These are phyloP conservation scores for Sanderia malayensis DNA, from an alignment of 30 jellyfish, hydroid and myxozoan genomes.

Conservation along the genomic window DNA sequence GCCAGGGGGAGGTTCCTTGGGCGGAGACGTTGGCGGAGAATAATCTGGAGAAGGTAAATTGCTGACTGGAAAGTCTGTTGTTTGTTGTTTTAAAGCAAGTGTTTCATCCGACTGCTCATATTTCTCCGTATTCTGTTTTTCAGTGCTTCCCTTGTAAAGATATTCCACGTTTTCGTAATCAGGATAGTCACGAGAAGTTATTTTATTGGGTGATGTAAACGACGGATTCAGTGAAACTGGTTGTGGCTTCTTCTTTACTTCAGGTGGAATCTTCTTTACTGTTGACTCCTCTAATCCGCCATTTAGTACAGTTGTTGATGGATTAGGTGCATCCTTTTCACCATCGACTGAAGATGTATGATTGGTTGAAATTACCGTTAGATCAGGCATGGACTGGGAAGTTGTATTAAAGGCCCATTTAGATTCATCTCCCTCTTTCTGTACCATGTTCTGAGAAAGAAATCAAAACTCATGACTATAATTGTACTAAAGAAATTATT, in stretches of 20 bases:
- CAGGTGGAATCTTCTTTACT: not conserved
- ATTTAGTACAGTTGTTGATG: not conserved
- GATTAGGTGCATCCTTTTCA: not conserved
- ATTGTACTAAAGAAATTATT: no score
- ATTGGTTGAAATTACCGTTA: conserved; percentile 12
- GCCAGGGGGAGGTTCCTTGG: not conserved
- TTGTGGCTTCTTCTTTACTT: conserved; percentile 20
- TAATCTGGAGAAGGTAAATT: conserved; percentile 47
- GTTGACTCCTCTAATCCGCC: not conserved
- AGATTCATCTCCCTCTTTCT: conserved; percentile 12
- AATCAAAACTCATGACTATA: no score
- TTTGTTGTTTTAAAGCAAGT: conserved; percentile 11
- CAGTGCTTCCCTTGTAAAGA: not conserved
- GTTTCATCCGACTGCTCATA: not conserved
- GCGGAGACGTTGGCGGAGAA: conserved; percentile 24
- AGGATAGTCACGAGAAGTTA: no score
- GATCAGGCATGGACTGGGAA: conserved; percentile 46
- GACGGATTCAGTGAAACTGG: conserved; percentile 58
- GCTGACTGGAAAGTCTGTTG: conserved; percentile 20
- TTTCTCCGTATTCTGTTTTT: conserved; percentile 21
- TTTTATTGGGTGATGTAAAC: conserved; percentile 26
- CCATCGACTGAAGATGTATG: not conserved
- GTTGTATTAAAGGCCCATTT: conserved; percentile 11
- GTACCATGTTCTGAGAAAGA: no score
- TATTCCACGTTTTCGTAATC: conserved; percentile 43